These are phyloP conservation scores for Calidris pugnax DNA, from an alignment of 2,113 vertebrate genomes.

Conservation along the genomic window DNA sequence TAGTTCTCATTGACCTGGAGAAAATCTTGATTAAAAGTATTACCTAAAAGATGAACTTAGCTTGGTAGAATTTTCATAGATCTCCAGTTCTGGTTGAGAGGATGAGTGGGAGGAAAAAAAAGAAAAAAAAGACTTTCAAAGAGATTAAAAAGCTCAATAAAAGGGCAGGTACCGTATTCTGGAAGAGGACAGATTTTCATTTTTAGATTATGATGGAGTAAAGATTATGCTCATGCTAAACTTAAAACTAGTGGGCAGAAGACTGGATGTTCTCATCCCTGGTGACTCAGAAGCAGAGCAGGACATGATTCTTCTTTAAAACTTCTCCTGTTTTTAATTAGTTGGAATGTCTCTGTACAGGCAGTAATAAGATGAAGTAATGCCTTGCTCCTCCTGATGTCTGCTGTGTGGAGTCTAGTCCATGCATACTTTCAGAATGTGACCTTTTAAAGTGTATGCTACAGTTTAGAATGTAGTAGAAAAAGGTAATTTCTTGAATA, in stretches of 20 bases:
- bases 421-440: background rate
- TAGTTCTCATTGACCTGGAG: background rate
- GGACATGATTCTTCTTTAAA: background rate
- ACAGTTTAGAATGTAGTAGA: background rate
- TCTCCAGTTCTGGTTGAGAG: background rate
- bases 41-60: background rate
- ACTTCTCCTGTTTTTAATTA: background rate
- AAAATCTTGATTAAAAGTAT: background rate
- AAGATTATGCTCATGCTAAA: slow-evolving; percentile 8
- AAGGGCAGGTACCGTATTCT: background rate
- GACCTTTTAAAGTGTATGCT: background rate
- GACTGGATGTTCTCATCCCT: background rate
- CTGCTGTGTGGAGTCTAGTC: background rate
- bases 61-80: background rate
- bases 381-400: background rate
- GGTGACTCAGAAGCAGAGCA: slow-evolving; percentile 25
- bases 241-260: slow-evolving; percentile 14
- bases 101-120: background rate
- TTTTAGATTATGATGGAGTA: background rate
- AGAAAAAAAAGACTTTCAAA: background rate
- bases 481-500: background rate
- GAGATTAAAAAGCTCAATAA: background rate
- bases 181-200: background rate
- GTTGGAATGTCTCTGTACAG: background rate
- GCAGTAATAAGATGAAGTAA: background rate